phyloP scores from a whole-genome alignment of 2,113 vertebrate species.

The Nibea coibor region DNA sequence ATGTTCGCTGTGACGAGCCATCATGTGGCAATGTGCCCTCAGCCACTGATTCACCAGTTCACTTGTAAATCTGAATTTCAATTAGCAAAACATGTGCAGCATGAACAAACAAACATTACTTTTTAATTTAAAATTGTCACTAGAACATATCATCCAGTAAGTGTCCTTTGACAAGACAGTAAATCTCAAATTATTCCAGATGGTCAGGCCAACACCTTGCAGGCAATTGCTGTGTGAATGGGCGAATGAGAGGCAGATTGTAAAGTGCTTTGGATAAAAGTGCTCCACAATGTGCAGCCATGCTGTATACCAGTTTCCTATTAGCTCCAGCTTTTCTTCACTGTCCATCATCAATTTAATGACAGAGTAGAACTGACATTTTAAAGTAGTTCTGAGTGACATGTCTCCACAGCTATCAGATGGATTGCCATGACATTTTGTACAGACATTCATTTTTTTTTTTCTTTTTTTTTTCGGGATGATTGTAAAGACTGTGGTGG shows the following conservation, averaged over 20 bases:
- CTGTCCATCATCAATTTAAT: not conserved
- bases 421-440: too few species aligned
- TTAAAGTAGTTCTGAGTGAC: too few species aligned
- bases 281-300: too few species aligned
- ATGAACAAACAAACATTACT: not conserved
- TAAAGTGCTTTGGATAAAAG: not conserved
- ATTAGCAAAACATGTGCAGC: not conserved
- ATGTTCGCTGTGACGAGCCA: not conserved
- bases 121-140: not conserved
- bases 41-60: not conserved
- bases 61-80: not conserved
- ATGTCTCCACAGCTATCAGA: too few species aligned
- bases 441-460: too few species aligned
- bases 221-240: not conserved
- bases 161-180: not conserved
- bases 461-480: too few species aligned
- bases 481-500: too few species aligned
- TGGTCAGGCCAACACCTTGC: not conserved
- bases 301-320: too few species aligned
- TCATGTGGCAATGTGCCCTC: not conserved
- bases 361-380: not conserved
- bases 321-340: not conserved
- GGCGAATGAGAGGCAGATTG: not conserved
- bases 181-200: not conserved
- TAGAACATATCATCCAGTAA: not conserved